Base-by-base conservation (phyloP, 2,888 invertebrate species). In the Lasioglossum malachurum region DNA sequence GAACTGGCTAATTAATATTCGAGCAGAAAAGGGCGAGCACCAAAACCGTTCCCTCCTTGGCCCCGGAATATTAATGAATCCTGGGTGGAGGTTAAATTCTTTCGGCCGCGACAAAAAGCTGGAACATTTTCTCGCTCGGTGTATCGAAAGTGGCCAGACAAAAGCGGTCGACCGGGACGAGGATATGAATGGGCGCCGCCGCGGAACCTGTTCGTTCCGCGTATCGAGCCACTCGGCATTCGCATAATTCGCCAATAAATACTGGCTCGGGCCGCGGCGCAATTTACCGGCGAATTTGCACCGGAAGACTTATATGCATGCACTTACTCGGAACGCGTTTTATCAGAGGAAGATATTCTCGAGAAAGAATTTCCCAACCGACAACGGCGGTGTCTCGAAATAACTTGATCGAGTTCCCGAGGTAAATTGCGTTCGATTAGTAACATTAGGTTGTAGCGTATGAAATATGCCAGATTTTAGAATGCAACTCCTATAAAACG, bases 191-290 rank as follows among this genome's bases (percentile, higher is more conserved):
- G 74, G 71, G 27, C 23, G 35, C 57, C 46, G 71, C 31, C 38
- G 83, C 74, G 64, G 83, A 75, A 75, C n/a, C 46, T 60, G 76
- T 82, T 60, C 82, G 75, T 82, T 86, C 81, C 64, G 81, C 75
- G 72, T 89, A 89, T 89, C 87, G 87, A 82, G 80, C 74, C 71
- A 60, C 60, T 67, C 76, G 67, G 82, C 78, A 67, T 77, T 83
- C 86, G 89, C 83, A 90, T 90, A 90, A 90, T 90, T 90, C 75
- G 71, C 83, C 84, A 74, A 86, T 90, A 90, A 90, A 90, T 90
- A 89, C 88, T 78, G 73, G 57, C 75, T 60, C 38, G 49, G 78
- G 72, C 46, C 72, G 75, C 35, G 19, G 46, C 35, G 84, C 88
- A 89, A 89, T 89, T 89, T 86, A 76, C 60, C 83, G 44, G 75